These are phyloP conservation scores for Meteorus cinctellus DNA, from an alignment of 2,888 invertebrate species.

Conservation along the genomic window DNA sequence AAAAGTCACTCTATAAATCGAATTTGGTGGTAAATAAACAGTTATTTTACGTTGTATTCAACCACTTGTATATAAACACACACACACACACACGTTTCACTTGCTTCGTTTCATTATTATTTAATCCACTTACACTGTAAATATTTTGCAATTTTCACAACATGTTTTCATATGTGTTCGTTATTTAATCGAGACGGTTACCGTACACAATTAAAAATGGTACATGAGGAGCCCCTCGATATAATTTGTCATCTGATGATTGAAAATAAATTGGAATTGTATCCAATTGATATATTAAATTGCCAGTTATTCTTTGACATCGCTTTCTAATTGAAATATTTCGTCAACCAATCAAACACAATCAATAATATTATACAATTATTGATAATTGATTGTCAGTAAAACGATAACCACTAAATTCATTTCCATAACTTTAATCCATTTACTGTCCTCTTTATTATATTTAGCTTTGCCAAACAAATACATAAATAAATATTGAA, in stretches of 20 bases:
- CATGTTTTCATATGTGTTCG: not conserved
- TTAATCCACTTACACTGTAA: not conserved
- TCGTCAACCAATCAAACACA: too few relatives aligned
- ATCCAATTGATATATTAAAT: too few relatives aligned
- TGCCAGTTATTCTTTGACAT: too few relatives aligned
- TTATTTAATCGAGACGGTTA: not conserved
- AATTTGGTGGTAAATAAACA: conserved; percentile 2
- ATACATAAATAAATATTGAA: too few relatives aligned
- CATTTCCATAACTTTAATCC: too few relatives aligned
- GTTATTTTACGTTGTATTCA: not conserved
- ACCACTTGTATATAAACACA: not conserved
- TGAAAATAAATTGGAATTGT: too few relatives aligned
- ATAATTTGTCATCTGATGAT: not conserved
- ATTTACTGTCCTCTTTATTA: too few relatives aligned
- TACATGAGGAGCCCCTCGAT: conserved; percentile 1
- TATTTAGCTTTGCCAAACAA: too few relatives aligned
- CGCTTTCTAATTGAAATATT: too few relatives aligned
- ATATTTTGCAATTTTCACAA: not conserved
- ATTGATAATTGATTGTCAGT: too few relatives aligned
- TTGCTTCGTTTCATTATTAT: not conserved
- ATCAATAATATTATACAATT: too few relatives aligned
- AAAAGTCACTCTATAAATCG: conserved; percentile 28
- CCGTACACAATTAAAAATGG: not conserved
- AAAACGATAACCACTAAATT: too few relatives aligned
- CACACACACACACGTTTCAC: not conserved